These are phyloP conservation scores for Apogon talboti DNA, from an alignment of 2,797 vertebrate species.

Conservation along the genomic window DNA sequence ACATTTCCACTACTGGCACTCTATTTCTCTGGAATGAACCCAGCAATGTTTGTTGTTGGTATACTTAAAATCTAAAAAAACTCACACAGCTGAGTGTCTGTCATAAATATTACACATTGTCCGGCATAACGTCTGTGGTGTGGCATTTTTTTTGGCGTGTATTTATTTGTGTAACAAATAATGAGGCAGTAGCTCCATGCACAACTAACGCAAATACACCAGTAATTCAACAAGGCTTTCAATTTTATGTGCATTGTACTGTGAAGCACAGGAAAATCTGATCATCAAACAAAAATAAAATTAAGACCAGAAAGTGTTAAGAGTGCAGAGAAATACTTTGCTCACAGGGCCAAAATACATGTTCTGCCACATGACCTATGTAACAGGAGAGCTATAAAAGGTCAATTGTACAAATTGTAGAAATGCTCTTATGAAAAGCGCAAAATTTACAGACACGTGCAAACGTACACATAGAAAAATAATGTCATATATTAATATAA, in stretches of 20 bases:
- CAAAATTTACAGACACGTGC: conserved; percentile 16
- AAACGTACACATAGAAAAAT: conserved; percentile 2
- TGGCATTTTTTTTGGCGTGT: too few species aligned
- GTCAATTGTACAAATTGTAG: conserved; percentile 1
- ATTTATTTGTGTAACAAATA: too few species aligned
- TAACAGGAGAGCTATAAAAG: neutral
- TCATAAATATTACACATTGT: too few species aligned
- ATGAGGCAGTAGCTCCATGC: too few species aligned
- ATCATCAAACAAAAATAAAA: neutral
- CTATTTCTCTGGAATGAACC: conserved; percentile 40
- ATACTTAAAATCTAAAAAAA: neutral
- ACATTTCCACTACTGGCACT: neutral
- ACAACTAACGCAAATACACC: too few species aligned
- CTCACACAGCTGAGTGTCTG: too few species aligned
- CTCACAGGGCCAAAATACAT: neutral
- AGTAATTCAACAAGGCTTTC: too few species aligned
- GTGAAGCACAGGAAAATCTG: conserved; percentile 3
- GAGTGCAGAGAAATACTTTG: conserved; percentile 16
- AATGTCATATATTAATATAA: conserved; percentile 18
- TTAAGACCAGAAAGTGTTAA: conserved; percentile 37
- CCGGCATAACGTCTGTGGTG: too few species aligned
- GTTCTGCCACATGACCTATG: neutral
- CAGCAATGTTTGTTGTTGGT: conserved; percentile 10
- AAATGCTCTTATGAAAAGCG: neutral
- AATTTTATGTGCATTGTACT: neutral